A percentile compares a stretch with the other conserved stretches of the same genome.
Evolutionary conservation across 1,140 invertebrate species (phyloP).

Genomic region (Anastrepha ludens): DNA sequence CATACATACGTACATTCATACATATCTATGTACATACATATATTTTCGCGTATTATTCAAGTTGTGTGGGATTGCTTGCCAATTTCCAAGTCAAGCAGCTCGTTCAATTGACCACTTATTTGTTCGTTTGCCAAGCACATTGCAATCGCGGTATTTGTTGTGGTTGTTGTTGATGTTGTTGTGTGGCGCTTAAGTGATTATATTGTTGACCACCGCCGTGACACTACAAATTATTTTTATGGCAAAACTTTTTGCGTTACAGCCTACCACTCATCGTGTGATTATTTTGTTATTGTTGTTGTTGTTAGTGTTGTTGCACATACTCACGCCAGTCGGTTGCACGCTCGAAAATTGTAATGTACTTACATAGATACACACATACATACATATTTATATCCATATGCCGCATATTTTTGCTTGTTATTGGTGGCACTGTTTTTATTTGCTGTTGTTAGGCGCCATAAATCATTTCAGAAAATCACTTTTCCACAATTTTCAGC

Average conservation of each 20-base stretch:
- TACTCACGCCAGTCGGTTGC: neutral
- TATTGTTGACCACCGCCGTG: slow-evolving; percentile 45
- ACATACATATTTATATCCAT: too few species aligned
- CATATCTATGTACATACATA: neutral
- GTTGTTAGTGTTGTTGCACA: neutral
- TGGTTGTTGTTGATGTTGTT: neutral
- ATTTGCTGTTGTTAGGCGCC: neutral
- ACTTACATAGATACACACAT: too few species aligned
- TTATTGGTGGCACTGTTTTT: neutral
- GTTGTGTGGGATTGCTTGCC: neutral
- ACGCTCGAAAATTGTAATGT: too few species aligned
- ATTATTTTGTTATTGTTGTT: neutral
- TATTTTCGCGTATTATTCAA: neutral
- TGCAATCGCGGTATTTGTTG: neutral
- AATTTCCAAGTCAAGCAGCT: slow-evolving; percentile 31
- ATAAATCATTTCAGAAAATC: neutral
- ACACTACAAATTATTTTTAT: slow-evolving; percentile 52
- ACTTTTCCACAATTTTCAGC: neutral
- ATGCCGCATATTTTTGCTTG: too few species aligned
- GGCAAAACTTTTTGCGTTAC: neutral
- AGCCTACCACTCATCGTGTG: neutral
- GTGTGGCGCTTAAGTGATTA: slow-evolving; percentile 14
- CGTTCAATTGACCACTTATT: neutral
- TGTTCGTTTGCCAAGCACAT: neutral
- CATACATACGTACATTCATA: neutral